phyloP scores from a whole-genome alignment of 2,113 vertebrate species.

The Alouatta palliata region DNA sequence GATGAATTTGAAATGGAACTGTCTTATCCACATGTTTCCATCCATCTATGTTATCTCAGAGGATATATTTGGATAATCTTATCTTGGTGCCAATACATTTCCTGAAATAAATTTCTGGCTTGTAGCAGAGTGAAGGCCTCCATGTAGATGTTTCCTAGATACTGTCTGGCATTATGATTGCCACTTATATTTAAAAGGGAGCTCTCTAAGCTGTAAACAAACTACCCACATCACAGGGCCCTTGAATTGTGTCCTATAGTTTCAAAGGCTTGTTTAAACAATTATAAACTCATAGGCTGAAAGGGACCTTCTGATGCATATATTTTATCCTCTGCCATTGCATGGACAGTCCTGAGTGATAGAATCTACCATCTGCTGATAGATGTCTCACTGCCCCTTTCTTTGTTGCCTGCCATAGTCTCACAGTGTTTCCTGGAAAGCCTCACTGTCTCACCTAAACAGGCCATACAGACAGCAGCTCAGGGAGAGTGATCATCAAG shows the following conservation, averaged over 20 bases:
- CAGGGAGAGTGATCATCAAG: not conserved
- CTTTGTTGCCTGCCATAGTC: not conserved
- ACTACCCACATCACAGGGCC: not conserved
- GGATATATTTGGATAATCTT: slow-evolving; percentile 36
- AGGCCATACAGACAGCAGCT: not conserved
- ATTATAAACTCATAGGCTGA: not conserved
- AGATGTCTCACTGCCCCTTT: not conserved
- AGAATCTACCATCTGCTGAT: not conserved
- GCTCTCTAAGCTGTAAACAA: not conserved
- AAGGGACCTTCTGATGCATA: not conserved
- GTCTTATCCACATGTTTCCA: not conserved
- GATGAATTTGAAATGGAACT: not conserved
- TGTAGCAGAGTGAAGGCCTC: not conserved
- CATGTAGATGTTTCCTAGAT: accelerated
- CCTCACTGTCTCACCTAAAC: not conserved
- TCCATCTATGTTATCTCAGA: not conserved
- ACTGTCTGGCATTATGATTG: not conserved
- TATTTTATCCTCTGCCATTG: not conserved
- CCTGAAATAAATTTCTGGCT: slow-evolving; percentile 29
- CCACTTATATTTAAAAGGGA: slow-evolving; percentile 50
- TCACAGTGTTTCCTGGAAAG: not conserved
- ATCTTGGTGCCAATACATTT: slow-evolving; percentile 19
- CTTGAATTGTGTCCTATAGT: not conserved
- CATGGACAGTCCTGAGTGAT: not conserved
- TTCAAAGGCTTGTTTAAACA: not conserved